Evolutionary conservation across 2,888 invertebrate genomes (phyloP), one percentile per base, ranked within the genome.

Genomic region (Agriopis leucophaearia): DNA sequence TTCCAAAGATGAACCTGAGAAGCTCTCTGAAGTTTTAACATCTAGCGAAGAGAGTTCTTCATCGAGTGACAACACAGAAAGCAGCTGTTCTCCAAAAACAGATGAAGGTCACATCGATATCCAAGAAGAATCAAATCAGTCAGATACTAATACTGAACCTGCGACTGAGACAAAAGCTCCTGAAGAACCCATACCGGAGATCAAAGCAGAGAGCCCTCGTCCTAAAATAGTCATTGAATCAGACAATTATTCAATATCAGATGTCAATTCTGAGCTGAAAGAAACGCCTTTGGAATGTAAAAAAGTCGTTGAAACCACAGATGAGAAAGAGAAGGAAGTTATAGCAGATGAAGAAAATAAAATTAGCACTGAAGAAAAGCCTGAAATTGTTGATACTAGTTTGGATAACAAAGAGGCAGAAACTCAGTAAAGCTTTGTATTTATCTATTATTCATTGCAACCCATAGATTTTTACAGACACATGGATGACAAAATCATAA

Each of bases 11-110:
- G 89, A 90, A 50, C 60, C 75, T 66, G 92, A 93, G 52, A 91
- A 91, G 78, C 80, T 83, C 15, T 85, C 88, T 65, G 92, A 93
- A 79, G 85, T 90, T 1, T 88, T 85, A 54, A 88, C 89, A 51
- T 91, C 92, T 45, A 92, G 91, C 79, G 94, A 93, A 74, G 92
- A 92, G 74, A 93, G 91, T 74, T 93, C 92, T 27, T 91, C 91
- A 42, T 92, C 92, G 12, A 92, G 92, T 83, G 94, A 92, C 62
- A 92, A 91, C 61, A 92, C 89, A 66, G 92, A 92, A 1, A 93
- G 90, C 69, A 92, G 93, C 70, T 91, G 89, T 73, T 94, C 94
- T 10, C 92, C 94, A 5, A 93, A 91, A 76, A 75, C 84, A 51
- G 88, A 79, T 79, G 86, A 90, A 68, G 78, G 79, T 42, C 84